These are phyloP conservation scores for Sigmodon hispidus DNA, from an alignment of 2,113 vertebrate species.

Conservation along the genomic window DNA sequence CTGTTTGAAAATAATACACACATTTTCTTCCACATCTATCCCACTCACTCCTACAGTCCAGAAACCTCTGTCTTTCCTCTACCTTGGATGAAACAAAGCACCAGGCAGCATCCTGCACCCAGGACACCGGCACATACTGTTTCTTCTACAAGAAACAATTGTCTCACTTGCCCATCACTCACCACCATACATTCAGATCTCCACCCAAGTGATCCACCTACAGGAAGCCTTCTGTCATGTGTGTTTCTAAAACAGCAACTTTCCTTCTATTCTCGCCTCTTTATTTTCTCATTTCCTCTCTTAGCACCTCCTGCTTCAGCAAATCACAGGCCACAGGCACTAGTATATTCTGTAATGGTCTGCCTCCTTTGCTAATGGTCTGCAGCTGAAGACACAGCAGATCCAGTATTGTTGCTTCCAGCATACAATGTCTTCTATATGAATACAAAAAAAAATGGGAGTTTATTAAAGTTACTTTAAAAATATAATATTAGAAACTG, in stretches of 20 bases:
- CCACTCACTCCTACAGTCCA: fast-evolving
- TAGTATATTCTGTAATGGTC: not conserved
- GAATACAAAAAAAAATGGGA: not conserved
- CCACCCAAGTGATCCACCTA: not conserved
- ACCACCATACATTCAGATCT: no score
- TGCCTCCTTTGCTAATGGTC: no score
- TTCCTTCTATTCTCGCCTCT: not conserved
- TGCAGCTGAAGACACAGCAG: not conserved
- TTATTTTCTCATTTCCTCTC: not conserved
- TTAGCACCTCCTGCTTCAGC: no score
- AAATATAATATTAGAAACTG: not conserved
- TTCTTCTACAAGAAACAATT: not conserved
- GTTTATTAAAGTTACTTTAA: not conserved
- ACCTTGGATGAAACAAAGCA: not conserved
- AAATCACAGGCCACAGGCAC: not conserved
- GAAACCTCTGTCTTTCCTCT: not conserved
- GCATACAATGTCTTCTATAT: not conserved
- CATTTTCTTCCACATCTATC: no score
- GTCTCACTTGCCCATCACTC: fast-evolving
- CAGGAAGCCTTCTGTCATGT: not conserved
- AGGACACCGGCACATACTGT: no score
- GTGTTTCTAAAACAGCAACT: not conserved
- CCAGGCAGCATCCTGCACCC: not conserved
- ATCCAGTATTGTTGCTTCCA: not conserved
- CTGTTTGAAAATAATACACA: not conserved